A percentile compares a stretch with the other conserved stretches of the same genome.
phyloP scores from a whole-genome alignment of 2,888 invertebrate genomes.

The Acrobasis consociella region DNA sequence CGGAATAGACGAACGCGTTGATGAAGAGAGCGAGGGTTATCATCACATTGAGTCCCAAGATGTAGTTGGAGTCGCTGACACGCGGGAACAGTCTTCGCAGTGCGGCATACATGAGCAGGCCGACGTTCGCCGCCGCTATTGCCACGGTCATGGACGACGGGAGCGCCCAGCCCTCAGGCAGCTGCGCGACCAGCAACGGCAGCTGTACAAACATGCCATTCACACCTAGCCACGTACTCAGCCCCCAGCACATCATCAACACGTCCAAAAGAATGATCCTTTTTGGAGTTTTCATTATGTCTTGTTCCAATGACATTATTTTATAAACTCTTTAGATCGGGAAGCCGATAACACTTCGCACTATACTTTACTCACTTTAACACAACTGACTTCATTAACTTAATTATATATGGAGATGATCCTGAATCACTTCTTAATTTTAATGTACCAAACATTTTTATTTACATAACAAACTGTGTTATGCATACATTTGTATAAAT shows the following conservation, averaged over 20 bases:
- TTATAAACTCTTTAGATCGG: neutral
- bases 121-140: slow-evolving; percentile 92
- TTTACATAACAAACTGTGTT: too few species aligned
- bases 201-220: slow-evolving; percentile 95
- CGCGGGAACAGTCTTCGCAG: slow-evolving; percentile 70
- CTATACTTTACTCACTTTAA: too few species aligned
- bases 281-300: slow-evolving; percentile 62
- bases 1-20: slow-evolving; percentile 83
- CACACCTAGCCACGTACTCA: slow-evolving; percentile 93
- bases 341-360: too few species aligned
- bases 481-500: too few species aligned
- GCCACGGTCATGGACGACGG: slow-evolving; percentile 92
- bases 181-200: slow-evolving; percentile 89
- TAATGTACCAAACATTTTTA: too few species aligned
- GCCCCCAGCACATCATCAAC: slow-evolving; percentile 89
- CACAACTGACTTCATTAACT: too few species aligned
- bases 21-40: slow-evolving; percentile 82
- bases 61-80: slow-evolving; percentile 77
- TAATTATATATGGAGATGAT: too few species aligned
- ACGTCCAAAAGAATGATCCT: slow-evolving; percentile 84
- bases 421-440: too few species aligned
- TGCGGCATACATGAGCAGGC: slow-evolving; percentile 87
- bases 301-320: neutral
- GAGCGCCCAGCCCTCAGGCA: slow-evolving; percentile 94
- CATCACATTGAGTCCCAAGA: slow-evolving; percentile 78